Percentiles rank a stretch among this genome's conserved stretches.
These are phyloP conservation scores for Flexamia atlantica DNA, from an alignment of 2,888 invertebrate species.

Conservation along the genomic window DNA sequence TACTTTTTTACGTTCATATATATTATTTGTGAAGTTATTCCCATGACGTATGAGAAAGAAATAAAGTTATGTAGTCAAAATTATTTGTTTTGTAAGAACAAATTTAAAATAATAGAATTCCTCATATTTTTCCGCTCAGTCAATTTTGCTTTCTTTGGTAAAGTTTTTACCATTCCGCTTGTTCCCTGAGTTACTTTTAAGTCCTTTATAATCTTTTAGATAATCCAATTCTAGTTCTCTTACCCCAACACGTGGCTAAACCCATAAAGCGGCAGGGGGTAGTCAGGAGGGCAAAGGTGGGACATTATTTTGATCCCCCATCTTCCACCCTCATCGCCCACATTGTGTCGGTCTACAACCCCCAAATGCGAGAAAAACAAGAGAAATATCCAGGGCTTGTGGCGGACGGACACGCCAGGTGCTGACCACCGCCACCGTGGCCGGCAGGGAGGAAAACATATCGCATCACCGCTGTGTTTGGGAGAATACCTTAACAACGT, in stretches of 20 bases:
- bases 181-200: too few relatives aligned
- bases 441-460: neutral
- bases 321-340: slow-evolving; percentile 27
- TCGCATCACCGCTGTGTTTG: neutral
- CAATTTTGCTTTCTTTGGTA: too few relatives aligned
- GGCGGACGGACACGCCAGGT: neutral
- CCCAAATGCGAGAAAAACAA: slow-evolving; percentile 40
- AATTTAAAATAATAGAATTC: too few relatives aligned
- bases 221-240: neutral
- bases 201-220: too few relatives aligned
- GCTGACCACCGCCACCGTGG: slow-evolving; percentile 31
- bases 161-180: too few relatives aligned
- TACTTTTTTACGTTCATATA: too few relatives aligned
- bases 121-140: too few relatives aligned
- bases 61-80: too few relatives aligned
- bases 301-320: slow-evolving; percentile 40
- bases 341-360: slow-evolving; percentile 32
- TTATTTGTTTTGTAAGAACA: too few relatives aligned
- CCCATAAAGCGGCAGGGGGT: slow-evolving; percentile 35
- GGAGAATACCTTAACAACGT: too few relatives aligned
- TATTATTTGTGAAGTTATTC: too few relatives aligned
- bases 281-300: slow-evolving; percentile 36
- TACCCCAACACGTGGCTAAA: slow-evolving; percentile 10
- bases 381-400: slow-evolving; percentile 1
- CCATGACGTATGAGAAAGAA: too few relatives aligned